A percentile compares a stretch with the other conserved stretches of the same genome.
phyloP scores from a whole-genome alignment of 1,140 invertebrate genomes.

The Melipona quadrifasciata region DNA sequence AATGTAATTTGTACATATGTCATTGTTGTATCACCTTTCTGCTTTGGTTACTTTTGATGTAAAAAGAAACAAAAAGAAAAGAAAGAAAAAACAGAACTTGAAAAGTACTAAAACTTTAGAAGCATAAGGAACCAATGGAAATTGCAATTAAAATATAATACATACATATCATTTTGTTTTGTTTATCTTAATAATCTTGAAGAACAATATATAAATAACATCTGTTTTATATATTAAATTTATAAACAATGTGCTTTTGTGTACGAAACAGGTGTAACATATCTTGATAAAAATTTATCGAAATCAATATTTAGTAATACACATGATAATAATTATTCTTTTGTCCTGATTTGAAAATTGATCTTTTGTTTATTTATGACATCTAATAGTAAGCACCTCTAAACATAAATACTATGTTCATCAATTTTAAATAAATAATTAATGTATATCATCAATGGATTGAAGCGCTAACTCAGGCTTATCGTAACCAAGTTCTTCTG shows the following conservation, averaged over 20 bases:
- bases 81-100: background rate
- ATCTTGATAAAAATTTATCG: constrained; percentile 48
- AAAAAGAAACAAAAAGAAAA: constrained; percentile 53
- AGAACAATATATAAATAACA: background rate
- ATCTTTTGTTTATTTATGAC: background rate
- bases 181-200: constrained; percentile 21
- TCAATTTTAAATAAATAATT: constrained; percentile 62
- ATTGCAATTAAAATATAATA: constrained; percentile 51
- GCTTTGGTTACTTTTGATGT: constrained; percentile 79
- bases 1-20: constrained; percentile 79
- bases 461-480: constrained; percentile 96
- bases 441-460: constrained; percentile 87
- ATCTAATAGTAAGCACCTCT: constrained; percentile 34
- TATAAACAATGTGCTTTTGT: background rate
- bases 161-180: constrained; percentile 53
- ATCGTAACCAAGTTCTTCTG: constrained; percentile 98
- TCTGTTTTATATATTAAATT: background rate
- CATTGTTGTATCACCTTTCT: constrained; percentile 74
- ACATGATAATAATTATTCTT: constrained; percentile 27
- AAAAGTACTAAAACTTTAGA: constrained; percentile 58
- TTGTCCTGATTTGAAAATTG: constrained; percentile 5
- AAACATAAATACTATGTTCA: constrained; percentile 56
- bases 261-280: constrained; percentile 1
- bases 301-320: constrained; percentile 31
- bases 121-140: constrained; percentile 57